Evolutionary conservation across 2,113 vertebrate species (phyloP).

Genomic region (Gracilinanus agilis): DNA sequence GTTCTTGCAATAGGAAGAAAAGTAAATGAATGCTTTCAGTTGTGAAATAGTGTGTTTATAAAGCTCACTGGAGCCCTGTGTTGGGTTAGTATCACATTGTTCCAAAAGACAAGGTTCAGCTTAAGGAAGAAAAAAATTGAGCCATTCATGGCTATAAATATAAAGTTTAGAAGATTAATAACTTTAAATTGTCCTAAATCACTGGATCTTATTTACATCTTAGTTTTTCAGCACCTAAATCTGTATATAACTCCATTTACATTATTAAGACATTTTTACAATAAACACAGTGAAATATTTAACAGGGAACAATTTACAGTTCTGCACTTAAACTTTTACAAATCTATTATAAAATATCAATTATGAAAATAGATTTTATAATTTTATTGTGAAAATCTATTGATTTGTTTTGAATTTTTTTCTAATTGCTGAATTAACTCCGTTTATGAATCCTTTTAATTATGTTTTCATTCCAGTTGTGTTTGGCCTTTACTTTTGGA

Average conservation of each 20-base stretch:
- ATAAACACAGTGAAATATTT: not conserved
- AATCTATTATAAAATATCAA: not conserved
- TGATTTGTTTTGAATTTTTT: constrained; percentile 34
- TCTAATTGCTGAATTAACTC: constrained; percentile 14
- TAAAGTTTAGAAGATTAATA: not conserved
- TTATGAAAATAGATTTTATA: not conserved
- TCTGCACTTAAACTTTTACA: not conserved
- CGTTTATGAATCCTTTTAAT: not conserved
- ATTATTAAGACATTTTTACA: not conserved
- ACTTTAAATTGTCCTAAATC: constrained; percentile 29
- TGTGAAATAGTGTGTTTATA: constrained; percentile 67
- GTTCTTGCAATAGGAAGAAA: constrained; percentile 16
- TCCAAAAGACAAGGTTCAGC: constrained; percentile 43
- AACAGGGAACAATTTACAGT: not conserved
- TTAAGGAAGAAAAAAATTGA: constrained; percentile 37
- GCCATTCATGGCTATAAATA: not conserved
- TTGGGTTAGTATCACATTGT: constrained; percentile 40
- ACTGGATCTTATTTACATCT: not conserved
- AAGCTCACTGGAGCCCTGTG: not conserved
- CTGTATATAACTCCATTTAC: not conserved
- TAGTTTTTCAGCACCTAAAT: not conserved
- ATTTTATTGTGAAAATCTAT: not conserved
- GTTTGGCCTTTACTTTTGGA: constrained; percentile 42
- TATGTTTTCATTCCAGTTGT: constrained; percentile 14
- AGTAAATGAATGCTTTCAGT: constrained; percentile 50